Base-by-base conservation (phyloP, 2,113 vertebrate species). In the Alouatta palliata region DNA sequence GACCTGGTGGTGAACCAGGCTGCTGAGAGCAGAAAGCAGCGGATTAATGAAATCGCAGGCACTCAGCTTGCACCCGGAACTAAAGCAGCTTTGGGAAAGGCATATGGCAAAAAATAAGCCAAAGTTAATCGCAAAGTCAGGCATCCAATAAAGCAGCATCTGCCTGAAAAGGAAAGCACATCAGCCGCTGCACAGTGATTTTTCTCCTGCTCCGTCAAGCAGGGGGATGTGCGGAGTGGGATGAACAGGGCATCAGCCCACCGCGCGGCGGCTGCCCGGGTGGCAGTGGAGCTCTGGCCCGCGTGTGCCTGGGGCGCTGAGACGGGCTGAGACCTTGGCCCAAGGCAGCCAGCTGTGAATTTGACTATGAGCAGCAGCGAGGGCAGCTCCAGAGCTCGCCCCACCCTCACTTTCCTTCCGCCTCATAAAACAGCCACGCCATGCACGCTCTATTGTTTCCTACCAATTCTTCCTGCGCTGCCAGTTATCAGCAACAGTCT, bases 111-210 rank as follows among this genome's bases (percentile, higher is more conserved):
- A 96, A 71, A 92, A 95, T 7, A 85, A 64, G 91, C 84, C 54
- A 82, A 96, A 94, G 76, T 97, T 98, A 97, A 93, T 95, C 30
- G 7, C 43, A n/a, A 96, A 66, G 90, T 97, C 82, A 92, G 98
- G 96, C 20, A 2, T 47, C 97, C 98, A 88, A 92, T 95, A 96
- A 96, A 98, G 90, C 56, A 92, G 71, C 84, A 92, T 96, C 95
- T 97, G 82, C 68, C 93, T 89, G 96, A 92, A 96, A 17, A 85
- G 96, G 92, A 96, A 98, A 97, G 87, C 73, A 10, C 92, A 92
- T 49, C 71, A 8, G 47, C 84, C 54, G 56, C 80, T 75, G 86
- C 92, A 30, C 47, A 40, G 68, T 32, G 54, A 32, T 64, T 93
- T 97, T 70, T 96, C 89, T 89, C 79, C 75, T 61, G 54, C 64